Evolutionary conservation across 2,797 vertebrate species (phyloP), one percentile per base, ranked within the genome.

Genomic region (Tragelaphus oryx): DNA sequence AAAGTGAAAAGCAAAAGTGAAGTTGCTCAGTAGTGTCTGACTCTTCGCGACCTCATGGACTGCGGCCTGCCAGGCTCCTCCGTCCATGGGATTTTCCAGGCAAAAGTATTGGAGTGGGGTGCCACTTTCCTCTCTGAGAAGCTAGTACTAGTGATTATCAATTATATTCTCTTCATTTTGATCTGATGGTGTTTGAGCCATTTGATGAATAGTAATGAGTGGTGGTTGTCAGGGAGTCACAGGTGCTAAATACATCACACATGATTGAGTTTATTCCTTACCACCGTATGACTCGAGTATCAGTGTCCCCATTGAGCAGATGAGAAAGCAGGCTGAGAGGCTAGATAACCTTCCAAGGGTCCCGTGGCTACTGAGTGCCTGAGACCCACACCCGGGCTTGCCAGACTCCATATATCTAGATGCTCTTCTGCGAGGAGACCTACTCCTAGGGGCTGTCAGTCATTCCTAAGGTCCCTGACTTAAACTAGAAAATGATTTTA

Each of bases 151-250:
- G 28, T 17, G 37, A 26, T 55, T 11, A 22, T 26, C 55, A 48
- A 1, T 83, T 60, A 28, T 48, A 20, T 17, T 24, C 41, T 18
- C 20, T 86, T 93, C 52, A 22, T 83, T 94, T 82, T 78, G 91
- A 44, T 95, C 89, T 71, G 86, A 91, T 95, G 89, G 62, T 1
- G 2, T 92, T 92, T 79, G 84, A 16, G 78, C 65, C 50, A 22
- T 68, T 26, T 60, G 87, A 91, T 37, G 62, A 37, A 37, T 26
- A 60, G 24, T 55, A 7, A 52, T 17, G 14, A 71, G 26, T 59
- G 13, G 16, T 87, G 30, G 28, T 48, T 59, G 57, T 81, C 81
- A 14, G 2, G 52, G 28, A 37, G 79, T 59, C 28, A 5, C 12
- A 30, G 46, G 24, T 48, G 52, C n/a, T 86, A 46, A 86, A 30